phyloP scores from a whole-genome alignment of 2,113 vertebrate species.

The Loxodonta africana region DNA sequence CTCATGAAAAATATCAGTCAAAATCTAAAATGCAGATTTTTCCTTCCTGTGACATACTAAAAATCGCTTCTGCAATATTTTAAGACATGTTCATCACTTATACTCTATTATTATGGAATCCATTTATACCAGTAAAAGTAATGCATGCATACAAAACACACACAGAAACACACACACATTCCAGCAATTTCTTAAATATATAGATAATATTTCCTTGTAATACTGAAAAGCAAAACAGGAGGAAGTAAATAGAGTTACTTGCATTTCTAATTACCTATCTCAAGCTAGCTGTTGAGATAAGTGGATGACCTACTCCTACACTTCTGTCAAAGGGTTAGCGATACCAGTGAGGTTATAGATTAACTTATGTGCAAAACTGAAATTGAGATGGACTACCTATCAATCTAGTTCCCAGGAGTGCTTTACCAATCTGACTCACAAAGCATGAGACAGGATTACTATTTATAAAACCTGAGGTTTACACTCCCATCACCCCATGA shows the following conservation, averaged over 20 bases:
- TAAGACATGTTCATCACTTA: neutral
- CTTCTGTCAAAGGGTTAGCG: slow-evolving; percentile 33
- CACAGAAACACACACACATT: neutral
- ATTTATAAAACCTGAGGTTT: neutral
- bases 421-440: slow-evolving; percentile 40
- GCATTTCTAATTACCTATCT: neutral
- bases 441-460: neutral
- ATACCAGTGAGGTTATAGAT: slow-evolving; percentile 65
- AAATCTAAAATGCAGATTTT: neutral
- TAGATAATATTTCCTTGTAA: neutral
- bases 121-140: slow-evolving; percentile 32
- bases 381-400: slow-evolving; percentile 1
- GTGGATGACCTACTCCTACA: accelerated
- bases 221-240: slow-evolving; percentile 29
- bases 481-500: neutral
- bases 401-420: neutral
- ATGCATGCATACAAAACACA: neutral
- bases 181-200: slow-evolving; percentile 22
- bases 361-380: slow-evolving; percentile 16
- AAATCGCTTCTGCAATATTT: neutral
- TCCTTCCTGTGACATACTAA: neutral
- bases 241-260: neutral
- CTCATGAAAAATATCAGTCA: neutral
- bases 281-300: neutral
- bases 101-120: slow-evolving; percentile 48